These are phyloP conservation scores for Epinotia bilunana DNA, from an alignment of 2,888 invertebrate genomes.

Conservation along the genomic window DNA sequence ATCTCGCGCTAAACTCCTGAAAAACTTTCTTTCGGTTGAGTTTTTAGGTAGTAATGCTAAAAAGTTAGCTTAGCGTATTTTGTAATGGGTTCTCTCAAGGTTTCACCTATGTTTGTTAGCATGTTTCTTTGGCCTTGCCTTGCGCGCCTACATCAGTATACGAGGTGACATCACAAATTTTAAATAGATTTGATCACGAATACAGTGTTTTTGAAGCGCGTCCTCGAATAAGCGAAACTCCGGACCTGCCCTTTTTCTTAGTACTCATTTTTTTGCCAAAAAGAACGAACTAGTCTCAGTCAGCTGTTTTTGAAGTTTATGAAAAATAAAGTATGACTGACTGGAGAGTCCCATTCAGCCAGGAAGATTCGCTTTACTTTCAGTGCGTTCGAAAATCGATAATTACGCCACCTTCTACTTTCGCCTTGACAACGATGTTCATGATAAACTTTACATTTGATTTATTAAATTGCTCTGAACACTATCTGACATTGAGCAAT, in stretches of 20 bases:
- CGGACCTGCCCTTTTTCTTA: conserved; percentile 49
- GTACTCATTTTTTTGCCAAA: background rate
- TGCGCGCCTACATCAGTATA: conserved; percentile 67
- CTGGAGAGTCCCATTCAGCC: conserved; percentile 10
- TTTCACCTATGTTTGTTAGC: conserved; percentile 51
- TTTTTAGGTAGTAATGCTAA: conserved; percentile 43
- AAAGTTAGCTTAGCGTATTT: conserved; percentile 4
- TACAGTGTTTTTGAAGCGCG: conserved; percentile 59
- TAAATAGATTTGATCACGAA: conserved; percentile 73
- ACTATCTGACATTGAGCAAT: background rate
- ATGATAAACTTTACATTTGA: background rate
- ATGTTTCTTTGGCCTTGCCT: conserved; percentile 67
- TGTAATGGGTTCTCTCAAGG: conserved; percentile 34
- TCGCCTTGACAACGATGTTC: background rate
- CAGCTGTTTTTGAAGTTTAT: conserved; percentile 35
- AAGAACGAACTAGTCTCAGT: background rate
- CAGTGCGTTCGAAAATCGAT: conserved; percentile 22
- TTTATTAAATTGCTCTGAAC: background rate
- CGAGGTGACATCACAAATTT: conserved; percentile 77
- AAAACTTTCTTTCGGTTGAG: conserved; percentile 46
- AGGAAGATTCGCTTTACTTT: background rate
- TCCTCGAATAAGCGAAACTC: conserved; percentile 41
- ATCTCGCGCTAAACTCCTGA: conserved; percentile 46
- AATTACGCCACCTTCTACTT: conserved; percentile 8
- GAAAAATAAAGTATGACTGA: conserved; percentile 7